Evolutionary conservation across 2,113 vertebrate genomes (phyloP).

Genomic region (Tricholaema leucomelas): DNA sequence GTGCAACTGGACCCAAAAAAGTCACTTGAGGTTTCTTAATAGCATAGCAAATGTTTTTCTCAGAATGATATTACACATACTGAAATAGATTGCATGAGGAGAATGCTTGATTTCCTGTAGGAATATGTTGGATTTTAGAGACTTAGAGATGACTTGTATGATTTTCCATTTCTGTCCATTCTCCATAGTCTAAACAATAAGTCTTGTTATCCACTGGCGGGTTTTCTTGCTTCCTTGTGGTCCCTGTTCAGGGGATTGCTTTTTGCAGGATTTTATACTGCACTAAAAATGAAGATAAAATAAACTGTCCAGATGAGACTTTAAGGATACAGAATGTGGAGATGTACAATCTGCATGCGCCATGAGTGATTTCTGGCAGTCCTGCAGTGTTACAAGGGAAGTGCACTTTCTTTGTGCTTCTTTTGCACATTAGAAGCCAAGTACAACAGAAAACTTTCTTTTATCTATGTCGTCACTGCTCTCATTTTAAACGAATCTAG

Average conservation of each 20-base stretch:
- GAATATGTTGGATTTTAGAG: not conserved
- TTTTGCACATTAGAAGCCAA: not conserved
- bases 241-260: not conserved
- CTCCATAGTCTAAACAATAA: not conserved
- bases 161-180: slow-evolving; percentile 4
- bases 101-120: not conserved
- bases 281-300: slow-evolving; percentile 38
- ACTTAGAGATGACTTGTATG: not conserved
- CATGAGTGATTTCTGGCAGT: not conserved
- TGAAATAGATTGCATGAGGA: not conserved
- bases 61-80: not conserved
- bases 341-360: not conserved
- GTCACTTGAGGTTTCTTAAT: not conserved
- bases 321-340: not conserved
- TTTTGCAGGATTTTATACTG: slow-evolving; percentile 9
- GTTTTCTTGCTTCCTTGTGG: not conserved
- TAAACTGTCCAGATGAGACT: slow-evolving; percentile 25
- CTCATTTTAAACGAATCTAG: not conserved
- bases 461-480: not conserved
- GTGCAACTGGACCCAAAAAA: not conserved
- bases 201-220: not conserved
- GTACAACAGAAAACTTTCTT: not conserved
- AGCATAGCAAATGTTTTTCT: not conserved
- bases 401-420: not conserved
- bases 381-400: not conserved